Percentiles rank a stretch among this genome's conserved stretches.
Conservation (phyloP, 2,888 invertebrate genomes). For the Lucinisca nassula region DNA sequence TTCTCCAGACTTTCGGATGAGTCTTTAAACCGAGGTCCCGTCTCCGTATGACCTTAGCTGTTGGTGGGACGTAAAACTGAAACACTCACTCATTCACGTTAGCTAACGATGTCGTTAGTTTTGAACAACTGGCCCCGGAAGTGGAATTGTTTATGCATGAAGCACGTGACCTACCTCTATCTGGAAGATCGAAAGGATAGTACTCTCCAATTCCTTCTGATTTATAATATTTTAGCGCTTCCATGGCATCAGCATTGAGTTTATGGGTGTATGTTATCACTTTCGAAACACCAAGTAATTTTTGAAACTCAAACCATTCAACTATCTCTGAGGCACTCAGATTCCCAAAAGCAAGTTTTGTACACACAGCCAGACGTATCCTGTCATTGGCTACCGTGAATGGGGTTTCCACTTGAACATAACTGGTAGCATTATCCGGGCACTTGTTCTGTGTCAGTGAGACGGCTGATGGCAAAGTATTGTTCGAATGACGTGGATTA, state of each 20-base stretch:
- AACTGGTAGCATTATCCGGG: slow-evolving; percentile 18
- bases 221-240: slow-evolving; percentile 34
- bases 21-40: too few relatives aligned
- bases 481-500: background rate
- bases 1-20: too few relatives aligned
- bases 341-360: slow-evolving; percentile 35
- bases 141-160: too few relatives aligned
- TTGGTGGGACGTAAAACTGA: too few relatives aligned
- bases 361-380: slow-evolving; percentile 25
- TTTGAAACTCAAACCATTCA: slow-evolving; percentile 52
- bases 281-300: slow-evolving; percentile 30
- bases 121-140: too few relatives aligned
- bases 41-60: too few relatives aligned
- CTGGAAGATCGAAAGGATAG: slow-evolving; percentile 10
- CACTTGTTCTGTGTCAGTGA: slow-evolving; percentile 27
- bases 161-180: background rate
- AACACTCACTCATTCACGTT: too few relatives aligned
- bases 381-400: background rate
- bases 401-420: slow-evolving; percentile 24
- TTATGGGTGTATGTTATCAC: slow-evolving; percentile 27
- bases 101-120: too few relatives aligned
- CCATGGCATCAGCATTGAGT: slow-evolving; percentile 29
- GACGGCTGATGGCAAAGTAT: slow-evolving; percentile 11
- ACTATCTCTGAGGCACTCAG: slow-evolving; percentile 19
- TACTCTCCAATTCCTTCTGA: slow-evolving; percentile 13